Evolutionary conservation across 1,140 invertebrate species (phyloP), one percentile per base, ranked within the genome.

Genomic region (Drosophila fuyamai): DNA sequence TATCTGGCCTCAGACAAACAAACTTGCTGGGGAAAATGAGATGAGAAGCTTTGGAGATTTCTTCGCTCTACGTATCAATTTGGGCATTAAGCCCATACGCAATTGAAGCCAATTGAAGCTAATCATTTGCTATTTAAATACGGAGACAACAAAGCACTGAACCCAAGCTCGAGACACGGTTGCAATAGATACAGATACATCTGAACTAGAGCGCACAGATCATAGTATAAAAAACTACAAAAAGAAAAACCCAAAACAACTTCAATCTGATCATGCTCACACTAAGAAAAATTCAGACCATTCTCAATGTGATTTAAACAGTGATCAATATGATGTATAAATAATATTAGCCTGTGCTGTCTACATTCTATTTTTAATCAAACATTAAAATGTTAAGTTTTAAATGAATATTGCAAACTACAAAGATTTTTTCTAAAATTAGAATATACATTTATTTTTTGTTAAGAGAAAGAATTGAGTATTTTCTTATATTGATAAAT

Each of bases 101-200:
- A 86, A 86, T 86, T 86, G 82, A 88, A 86, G 75, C 79, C 82
- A 86, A 86, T 86, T 86, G 82, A 86, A 77, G 82, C 82, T 82
- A 86, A 86, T 86, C 79, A 86, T 88, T 85, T 70, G 81, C 77
- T 78, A 85, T 85, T 81, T 86, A 85, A 86, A 85, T 86, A 75
- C 78, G 77, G 77, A 76, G 63, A 68, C 60, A 79, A 77, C 54
- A 75, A 84, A 76, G 50, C 47, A 68, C 47, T 58, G 57, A 35
- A 32, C 70, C 55, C 48, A 38, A 16, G 51, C 56, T 41, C 43
- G 40, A 54, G 44, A 56, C 50, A 35, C 61, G 44, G 59, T 13
- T 53, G 57, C 56, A 46, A 70, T 36, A 58, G 47, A 55, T 53
- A 63, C 32, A 43, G 40, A 44, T 23, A 50, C 36, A 29, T 16